A percentile compares a stretch with the other conserved stretches of the same genome.
phyloP scores from a whole-genome alignment of 2,113 vertebrate genomes.

The Formicarius rufipectus region DNA sequence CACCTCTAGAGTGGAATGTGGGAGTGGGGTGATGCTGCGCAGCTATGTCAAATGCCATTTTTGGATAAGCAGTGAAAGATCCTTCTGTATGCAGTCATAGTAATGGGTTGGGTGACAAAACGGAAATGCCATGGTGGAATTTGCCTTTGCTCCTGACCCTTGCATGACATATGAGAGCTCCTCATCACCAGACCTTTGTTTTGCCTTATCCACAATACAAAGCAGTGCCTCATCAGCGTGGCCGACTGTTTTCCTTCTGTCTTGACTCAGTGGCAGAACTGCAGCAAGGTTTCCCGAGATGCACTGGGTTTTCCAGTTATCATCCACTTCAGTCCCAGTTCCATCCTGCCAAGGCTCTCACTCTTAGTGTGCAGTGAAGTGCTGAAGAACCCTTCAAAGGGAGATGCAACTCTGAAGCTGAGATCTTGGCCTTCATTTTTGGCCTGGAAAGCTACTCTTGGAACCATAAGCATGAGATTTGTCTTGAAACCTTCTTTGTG shows the following conservation, averaged over 20 bases:
- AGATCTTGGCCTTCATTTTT: slow-evolving; percentile 8
- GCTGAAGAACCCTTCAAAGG: slow-evolving; percentile 7
- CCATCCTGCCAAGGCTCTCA: neutral
- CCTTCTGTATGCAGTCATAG: neutral
- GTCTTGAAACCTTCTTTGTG: slow-evolving; percentile 36
- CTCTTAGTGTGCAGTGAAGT: neutral
- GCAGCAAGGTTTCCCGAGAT: neutral
- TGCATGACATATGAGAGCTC: neutral
- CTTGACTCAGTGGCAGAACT: neutral
- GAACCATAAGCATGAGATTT: slow-evolving; percentile 36
- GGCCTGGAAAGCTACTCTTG: slow-evolving; percentile 10
- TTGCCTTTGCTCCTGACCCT: slow-evolving; percentile 55
- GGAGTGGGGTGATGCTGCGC: neutral
- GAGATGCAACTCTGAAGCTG: neutral
- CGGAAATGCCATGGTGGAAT: slow-evolving; percentile 56
- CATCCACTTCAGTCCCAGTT: neutral
- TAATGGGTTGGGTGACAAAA: neutral
- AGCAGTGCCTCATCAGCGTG: slow-evolving; percentile 4
- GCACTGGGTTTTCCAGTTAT: neutral
- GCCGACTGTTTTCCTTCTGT: slow-evolving; percentile 16
- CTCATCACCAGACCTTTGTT: slow-evolving; percentile 55
- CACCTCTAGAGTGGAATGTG: neutral
- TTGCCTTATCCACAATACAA: slow-evolving; percentile 27
- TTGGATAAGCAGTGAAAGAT: slow-evolving; percentile 12
- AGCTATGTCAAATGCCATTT: neutral